A percentile compares a stretch with the other conserved stretches of the same genome.
phyloP scores from a whole-genome alignment of 1,140 invertebrate genomes.

The Achatina immaculata region DNA sequence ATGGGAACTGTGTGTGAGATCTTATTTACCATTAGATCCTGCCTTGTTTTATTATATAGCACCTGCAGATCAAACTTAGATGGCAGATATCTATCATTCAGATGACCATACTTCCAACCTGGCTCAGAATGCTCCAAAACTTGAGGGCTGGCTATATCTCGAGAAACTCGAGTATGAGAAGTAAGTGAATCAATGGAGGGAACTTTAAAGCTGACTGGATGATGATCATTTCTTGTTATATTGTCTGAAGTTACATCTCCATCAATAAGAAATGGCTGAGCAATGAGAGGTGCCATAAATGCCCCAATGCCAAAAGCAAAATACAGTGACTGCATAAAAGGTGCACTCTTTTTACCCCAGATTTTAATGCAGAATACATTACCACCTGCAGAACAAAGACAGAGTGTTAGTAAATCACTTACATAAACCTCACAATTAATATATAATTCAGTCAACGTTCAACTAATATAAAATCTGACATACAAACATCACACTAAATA shows the following conservation, averaged over 20 bases:
- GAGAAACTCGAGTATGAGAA: neutral
- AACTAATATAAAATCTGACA: too few relatives aligned
- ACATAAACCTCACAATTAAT: neutral
- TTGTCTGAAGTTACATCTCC: neutral
- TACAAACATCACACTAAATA: too few relatives aligned
- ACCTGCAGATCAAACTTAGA: too few relatives aligned
- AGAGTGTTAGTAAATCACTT: conserved; percentile 4
- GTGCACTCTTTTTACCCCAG: conserved; percentile 73
- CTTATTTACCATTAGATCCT: too few relatives aligned
- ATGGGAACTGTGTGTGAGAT: too few relatives aligned
- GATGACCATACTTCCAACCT: too few relatives aligned
- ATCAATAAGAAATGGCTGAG: conserved; percentile 66
- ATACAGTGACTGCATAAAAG: conserved; percentile 74
- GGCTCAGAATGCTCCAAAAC: too few relatives aligned
- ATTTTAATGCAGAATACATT: conserved; percentile 73
- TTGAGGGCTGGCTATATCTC: neutral
- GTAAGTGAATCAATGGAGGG: neutral
- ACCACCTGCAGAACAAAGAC: conserved; percentile 68
- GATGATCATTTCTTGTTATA: neutral
- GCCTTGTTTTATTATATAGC: too few relatives aligned
- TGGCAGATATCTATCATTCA: too few relatives aligned
- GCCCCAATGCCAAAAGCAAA: conserved; percentile 75
- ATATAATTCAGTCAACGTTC: neutral
- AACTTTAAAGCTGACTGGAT: neutral
- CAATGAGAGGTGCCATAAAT: conserved; percentile 73